Base-by-base conservation (phyloP, 2,113 vertebrate genomes). In the Dendropsophus ebraccatus region DNA sequence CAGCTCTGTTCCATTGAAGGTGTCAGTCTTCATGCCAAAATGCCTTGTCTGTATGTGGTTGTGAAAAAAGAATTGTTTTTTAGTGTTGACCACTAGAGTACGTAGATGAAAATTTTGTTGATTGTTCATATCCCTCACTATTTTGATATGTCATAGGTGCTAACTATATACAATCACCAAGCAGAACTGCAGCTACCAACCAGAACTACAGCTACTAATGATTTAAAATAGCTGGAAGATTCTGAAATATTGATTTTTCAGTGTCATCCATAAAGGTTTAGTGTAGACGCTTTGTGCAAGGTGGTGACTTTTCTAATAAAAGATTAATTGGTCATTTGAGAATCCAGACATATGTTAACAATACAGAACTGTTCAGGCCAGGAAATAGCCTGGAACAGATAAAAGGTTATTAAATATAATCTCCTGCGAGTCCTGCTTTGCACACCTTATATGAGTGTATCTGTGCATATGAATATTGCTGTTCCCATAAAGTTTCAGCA, bases 271-370 rank as follows among this genome's bases (percentile, higher is more conserved):
- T 8, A 77, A 23, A 28, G 4, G 28, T 28, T 77, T n/a, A 77
- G 6, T n/a, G 12, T 25, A 25, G 16, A 65, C 16, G 28, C 62
- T 23, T 12, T 47, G 32, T 32, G 60, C 76, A 52, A 17, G 62
- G 28, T 58, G 28, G 28, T 54, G 30, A 19, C 52, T 54, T 41
- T 47, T 81, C 30, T 84, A 45, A 60, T 45, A 58, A 84, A 75
- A 84, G 32, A 75, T 84, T 84, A 35, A 75, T 60, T 65, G 28
- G 62, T 30, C 28, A 65, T 65, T 16, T 62, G 9, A 65, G 62
- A 30, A 65, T 65, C 25, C 17, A 56, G 82, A 47, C 45, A 49
- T 67, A 49, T 69, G 60, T 72, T 81, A 84, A 60, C 45, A 58
- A 58, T 56, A 21, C 37, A 50, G 25, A 50, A 17, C 80, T 32